These are phyloP conservation scores for Ormyrus rosae DNA, from an alignment of 2,888 invertebrate genomes.

Conservation along the genomic window DNA sequence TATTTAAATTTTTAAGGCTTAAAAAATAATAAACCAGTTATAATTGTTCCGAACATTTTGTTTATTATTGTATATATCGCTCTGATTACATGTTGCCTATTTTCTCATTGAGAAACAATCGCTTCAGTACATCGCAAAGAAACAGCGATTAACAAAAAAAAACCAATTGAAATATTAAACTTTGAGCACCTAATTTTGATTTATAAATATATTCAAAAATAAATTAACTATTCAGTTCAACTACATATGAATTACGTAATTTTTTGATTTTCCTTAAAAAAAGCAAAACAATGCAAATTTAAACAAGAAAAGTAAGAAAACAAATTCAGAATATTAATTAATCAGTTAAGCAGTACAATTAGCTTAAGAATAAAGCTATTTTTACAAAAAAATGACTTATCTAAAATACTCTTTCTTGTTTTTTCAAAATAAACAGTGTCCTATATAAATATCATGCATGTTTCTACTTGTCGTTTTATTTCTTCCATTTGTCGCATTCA, in stretches of 20 bases:
- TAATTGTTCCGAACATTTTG: conserved; percentile 15
- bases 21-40: not conserved
- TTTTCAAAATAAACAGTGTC: not conserved
- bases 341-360: too few relatives aligned
- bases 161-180: not conserved
- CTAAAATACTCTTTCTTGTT: conserved; percentile 2
- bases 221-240: not conserved
- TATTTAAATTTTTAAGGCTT: not conserved
- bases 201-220: not conserved
- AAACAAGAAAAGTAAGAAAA: not conserved
- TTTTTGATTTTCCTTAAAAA: not conserved
- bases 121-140: conserved; percentile 16
- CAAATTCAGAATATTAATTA: not conserved
- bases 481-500: conserved; percentile 19
- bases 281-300: not conserved
- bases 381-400: conserved; percentile 2
- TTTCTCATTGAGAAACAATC: conserved; percentile 16
- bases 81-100: conserved; percentile 47
- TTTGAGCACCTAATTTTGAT: not conserved
- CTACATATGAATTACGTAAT: too few relatives aligned
- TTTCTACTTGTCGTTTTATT: conserved; percentile 14
- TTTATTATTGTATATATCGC: conserved; percentile 35
- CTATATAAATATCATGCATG: conserved; percentile 29
- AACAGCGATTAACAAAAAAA: not conserved
- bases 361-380: not conserved